Conservation (phyloP, 2,113 vertebrate species). For the Pteronura brasiliensis region DNA sequence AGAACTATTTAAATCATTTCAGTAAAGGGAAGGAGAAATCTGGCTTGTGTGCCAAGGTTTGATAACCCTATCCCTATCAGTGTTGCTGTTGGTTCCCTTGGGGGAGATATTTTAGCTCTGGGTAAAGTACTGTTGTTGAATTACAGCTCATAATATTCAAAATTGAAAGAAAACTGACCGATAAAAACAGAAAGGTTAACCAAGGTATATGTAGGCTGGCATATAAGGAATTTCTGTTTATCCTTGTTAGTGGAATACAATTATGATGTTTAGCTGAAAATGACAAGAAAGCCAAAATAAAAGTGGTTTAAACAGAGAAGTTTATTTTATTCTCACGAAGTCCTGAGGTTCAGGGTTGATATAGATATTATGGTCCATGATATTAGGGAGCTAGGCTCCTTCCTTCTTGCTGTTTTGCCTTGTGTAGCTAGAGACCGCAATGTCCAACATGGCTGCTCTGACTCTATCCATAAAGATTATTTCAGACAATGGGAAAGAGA, state of each 20-base stretch:
- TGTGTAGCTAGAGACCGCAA: neutral
- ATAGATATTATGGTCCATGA: neutral
- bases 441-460: neutral
- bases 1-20: conserved; percentile 15
- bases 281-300: neutral
- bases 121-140: neutral
- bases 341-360: neutral
- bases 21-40: neutral
- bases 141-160: neutral
- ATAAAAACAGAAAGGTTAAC: neutral
- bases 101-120: neutral
- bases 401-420: neutral
- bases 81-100: neutral
- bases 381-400: too few relatives aligned
- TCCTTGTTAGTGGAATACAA: neutral
- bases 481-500: neutral
- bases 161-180: neutral
- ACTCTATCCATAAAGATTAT: neutral
- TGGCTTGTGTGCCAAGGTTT: neutral
- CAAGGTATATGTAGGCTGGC: neutral
- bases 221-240: neutral
- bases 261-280: neutral
- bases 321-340: neutral
- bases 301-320: neutral
- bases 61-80: neutral